A percentile compares a stretch with the other conserved stretches of the same genome.
Conservation (phyloP, 2,113 vertebrate species). For the Vulpes lagopus region DNA sequence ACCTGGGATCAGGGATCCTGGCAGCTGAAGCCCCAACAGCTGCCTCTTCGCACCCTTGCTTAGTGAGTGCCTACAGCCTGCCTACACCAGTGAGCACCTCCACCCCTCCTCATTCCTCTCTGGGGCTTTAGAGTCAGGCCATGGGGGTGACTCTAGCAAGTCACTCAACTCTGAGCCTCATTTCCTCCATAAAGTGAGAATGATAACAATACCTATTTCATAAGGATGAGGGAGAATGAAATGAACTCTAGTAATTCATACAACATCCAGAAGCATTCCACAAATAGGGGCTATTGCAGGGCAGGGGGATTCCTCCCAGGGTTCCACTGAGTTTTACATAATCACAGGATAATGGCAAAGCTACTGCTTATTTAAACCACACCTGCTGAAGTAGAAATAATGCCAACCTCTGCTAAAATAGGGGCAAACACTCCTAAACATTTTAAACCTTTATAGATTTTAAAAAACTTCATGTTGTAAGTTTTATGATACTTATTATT, state of each 20-base stretch:
- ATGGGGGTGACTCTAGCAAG: not conserved
- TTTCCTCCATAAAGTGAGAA: not conserved
- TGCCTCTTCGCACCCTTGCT: not conserved
- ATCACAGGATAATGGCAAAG: not conserved
- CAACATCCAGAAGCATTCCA: not conserved
- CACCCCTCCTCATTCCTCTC: not conserved
- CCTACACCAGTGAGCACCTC: not conserved
- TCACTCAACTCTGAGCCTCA: not conserved
- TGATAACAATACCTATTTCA: not conserved
- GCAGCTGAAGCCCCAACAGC: not conserved
- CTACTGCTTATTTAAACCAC: not conserved
- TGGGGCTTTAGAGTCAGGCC: not conserved
- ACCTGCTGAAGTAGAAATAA: not conserved
- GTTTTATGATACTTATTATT: slow-evolving; percentile 30
- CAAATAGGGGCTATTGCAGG: not conserved
- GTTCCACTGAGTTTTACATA: not conserved
- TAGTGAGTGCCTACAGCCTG: not conserved
- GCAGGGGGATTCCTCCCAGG: not conserved
- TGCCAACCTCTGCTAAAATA: not conserved
- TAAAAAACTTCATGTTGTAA: not conserved
- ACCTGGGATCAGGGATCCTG: not conserved
- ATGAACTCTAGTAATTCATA: not conserved
- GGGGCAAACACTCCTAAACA: not conserved
- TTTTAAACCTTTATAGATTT: not conserved
- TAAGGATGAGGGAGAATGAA: not conserved